Percentiles rank a stretch among this genome's conserved stretches.
phyloP scores from a whole-genome alignment of 2,797 vertebrate species.

The Enteromius viviparus region DNA sequence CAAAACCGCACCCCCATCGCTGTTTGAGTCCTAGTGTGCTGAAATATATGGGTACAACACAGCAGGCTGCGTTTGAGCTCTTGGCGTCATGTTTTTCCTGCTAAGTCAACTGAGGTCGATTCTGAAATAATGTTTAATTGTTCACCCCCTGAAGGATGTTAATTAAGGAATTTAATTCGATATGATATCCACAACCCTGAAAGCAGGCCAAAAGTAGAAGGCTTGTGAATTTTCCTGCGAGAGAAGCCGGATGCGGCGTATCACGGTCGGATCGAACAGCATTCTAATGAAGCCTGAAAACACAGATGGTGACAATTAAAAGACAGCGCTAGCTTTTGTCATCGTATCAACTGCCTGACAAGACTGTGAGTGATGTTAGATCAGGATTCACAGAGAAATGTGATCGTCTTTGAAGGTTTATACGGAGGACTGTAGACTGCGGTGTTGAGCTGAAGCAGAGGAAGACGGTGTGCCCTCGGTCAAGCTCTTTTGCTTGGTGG shows the following conservation, averaged over 20 bases:
- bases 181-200: slow-evolving; percentile 38
- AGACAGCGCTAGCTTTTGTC: neutral
- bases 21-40: slow-evolving; percentile 30
- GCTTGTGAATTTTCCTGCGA: slow-evolving; percentile 14
- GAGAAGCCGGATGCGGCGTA: neutral
- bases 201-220: slow-evolving; percentile 16
- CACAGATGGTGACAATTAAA: slow-evolving; percentile 39
- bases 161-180: slow-evolving; percentile 47
- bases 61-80: slow-evolving; percentile 6
- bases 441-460: neutral
- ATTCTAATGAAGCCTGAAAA: slow-evolving; percentile 30
- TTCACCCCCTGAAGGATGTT: slow-evolving; percentile 21
- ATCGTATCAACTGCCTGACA: neutral
- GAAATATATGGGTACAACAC: slow-evolving; percentile 34
- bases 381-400: slow-evolving; percentile 14
- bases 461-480: slow-evolving; percentile 9
- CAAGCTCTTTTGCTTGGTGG: slow-evolving; percentile 17
- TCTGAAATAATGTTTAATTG: slow-evolving; percentile 44
- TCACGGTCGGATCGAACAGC: neutral
- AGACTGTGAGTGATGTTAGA: slow-evolving; percentile 28
- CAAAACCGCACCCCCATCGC: slow-evolving; percentile 25
- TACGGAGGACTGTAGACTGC: neutral
- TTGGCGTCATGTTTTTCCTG: neutral
- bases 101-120: slow-evolving; percentile 45
- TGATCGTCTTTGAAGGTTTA: slow-evolving; percentile 7